Base-by-base conservation (phyloP, 2,888 invertebrate species). In the Tetanocera ferruginea region DNA sequence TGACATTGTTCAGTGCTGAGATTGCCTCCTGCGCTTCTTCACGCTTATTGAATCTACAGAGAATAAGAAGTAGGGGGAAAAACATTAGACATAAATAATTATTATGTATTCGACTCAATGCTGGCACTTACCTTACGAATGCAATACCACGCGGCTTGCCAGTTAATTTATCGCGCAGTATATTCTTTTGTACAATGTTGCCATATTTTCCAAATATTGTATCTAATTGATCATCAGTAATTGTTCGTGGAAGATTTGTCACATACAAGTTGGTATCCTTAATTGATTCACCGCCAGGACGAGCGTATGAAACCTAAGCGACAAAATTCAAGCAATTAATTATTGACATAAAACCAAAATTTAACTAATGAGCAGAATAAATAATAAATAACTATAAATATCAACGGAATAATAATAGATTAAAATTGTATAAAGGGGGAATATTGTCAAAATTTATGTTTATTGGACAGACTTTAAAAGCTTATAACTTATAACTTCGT, bases 251-350 rank as follows among this genome's bases (percentile, higher is more conserved):
- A 83, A 98, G 92, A 91, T 97, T 97, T 82, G 97, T 96, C 80
- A 98, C 95, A 90, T 98, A 98, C 76, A 98, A 92, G 90, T 98
- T 98, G 25, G 97, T 97, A 83, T 97, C 97, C 89, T 97, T 97
- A 86, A 97, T 97, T 82, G 95, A 95, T 82, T 97, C 97, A 55
- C 97, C 96, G 28, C 96, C 95, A 17, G 97, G 97, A 81, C 97
- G 92, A 14, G 98, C 97, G 90, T 95, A 96, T 72, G 98, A 97
- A 78, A 97, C 97, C 93, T 93, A 49, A 3, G 80, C 31, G n/a
- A 17, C n/a, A 52, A 23, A 28, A 55, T 55, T 55, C 8, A 37
- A 37, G n/a, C n/a, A 52, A 52, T 52, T 52, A 19, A 14, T 52
- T 52, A 37, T 37, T 1, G 37, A 6, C 37, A 37, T 37, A 8